A percentile compares a stretch with the other conserved stretches of the same genome.
Evolutionary conservation across 2,797 vertebrate genomes (phyloP).

Genomic region (Darevskia mixta): DNA sequence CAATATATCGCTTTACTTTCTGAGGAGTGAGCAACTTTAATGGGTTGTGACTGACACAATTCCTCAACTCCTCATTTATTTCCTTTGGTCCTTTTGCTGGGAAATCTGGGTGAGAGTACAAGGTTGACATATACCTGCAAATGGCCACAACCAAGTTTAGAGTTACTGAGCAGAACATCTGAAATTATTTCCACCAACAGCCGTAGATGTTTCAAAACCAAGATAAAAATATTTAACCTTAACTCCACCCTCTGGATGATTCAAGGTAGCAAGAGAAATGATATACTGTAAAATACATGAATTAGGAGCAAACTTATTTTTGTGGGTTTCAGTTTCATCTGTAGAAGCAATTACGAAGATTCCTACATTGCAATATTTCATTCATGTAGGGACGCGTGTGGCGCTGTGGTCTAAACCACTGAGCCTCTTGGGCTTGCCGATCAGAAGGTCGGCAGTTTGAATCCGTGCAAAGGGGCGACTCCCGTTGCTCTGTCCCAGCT

Average conservation of each 20-base stretch:
- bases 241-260: background rate
- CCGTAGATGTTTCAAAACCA: background rate
- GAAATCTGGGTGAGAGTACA: conserved; percentile 95
- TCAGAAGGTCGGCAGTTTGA: too few relatives aligned
- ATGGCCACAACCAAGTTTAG: background rate
- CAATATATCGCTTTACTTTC: conserved; percentile 93
- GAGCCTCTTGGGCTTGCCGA: too few relatives aligned
- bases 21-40: conserved; percentile 92
- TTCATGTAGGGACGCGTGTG: background rate
- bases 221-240: background rate
- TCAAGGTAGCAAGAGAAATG: background rate
- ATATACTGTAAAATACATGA: background rate
- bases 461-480: too few relatives aligned
- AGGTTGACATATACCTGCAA: conserved; percentile 93
- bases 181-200: background rate
- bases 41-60: conserved; percentile 91
- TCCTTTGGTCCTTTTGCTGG: conserved; percentile 91
- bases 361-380: background rate
- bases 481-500: too few relatives aligned
- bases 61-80: conserved; percentile 94
- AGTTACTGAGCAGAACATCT: background rate
- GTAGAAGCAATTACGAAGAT: background rate
- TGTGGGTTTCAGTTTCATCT: background rate
- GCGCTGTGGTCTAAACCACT: too few relatives aligned
- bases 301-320: background rate